phyloP scores from a whole-genome alignment of 2,113 vertebrate genomes.

The Corapipo altera region DNA sequence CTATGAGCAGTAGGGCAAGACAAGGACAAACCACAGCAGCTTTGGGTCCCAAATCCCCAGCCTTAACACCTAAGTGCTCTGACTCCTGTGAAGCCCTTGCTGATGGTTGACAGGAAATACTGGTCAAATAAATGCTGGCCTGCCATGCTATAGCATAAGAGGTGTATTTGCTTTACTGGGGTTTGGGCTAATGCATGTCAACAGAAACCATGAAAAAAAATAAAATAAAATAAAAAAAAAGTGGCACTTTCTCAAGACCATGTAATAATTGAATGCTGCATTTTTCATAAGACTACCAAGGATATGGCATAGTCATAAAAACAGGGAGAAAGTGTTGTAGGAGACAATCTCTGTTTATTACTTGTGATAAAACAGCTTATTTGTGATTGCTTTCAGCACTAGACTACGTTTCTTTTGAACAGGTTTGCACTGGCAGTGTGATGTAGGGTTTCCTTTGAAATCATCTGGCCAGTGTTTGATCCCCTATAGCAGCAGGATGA shows the following conservation, averaged over 20 bases:
- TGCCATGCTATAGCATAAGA: neutral
- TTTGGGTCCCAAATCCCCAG: neutral
- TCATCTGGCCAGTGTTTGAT: neutral
- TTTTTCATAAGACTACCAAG: neutral
- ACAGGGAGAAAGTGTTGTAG: neutral
- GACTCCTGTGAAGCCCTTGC: neutral
- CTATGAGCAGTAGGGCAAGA: neutral
- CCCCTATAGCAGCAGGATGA: neutral
- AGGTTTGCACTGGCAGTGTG: neutral
- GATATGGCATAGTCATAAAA: neutral
- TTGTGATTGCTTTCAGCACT: neutral
- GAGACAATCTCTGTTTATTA: neutral
- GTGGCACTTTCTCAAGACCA: accelerated
- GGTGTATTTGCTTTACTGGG: neutral
- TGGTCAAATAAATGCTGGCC: neutral
- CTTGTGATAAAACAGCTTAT: neutral
- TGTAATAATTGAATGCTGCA: neutral
- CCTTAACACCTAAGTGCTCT: neutral
- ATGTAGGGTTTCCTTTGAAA: neutral
- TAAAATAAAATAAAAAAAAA: neutral
- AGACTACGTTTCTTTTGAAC: neutral
- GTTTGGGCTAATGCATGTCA: neutral
- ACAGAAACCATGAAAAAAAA: neutral
- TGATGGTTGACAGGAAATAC: neutral
- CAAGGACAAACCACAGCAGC: neutral